Percentiles rank a stretch among this genome's conserved stretches.
Evolutionary conservation across 2,113 vertebrate species (phyloP).

Genomic region (Ptilonorhynchus violaceus): DNA sequence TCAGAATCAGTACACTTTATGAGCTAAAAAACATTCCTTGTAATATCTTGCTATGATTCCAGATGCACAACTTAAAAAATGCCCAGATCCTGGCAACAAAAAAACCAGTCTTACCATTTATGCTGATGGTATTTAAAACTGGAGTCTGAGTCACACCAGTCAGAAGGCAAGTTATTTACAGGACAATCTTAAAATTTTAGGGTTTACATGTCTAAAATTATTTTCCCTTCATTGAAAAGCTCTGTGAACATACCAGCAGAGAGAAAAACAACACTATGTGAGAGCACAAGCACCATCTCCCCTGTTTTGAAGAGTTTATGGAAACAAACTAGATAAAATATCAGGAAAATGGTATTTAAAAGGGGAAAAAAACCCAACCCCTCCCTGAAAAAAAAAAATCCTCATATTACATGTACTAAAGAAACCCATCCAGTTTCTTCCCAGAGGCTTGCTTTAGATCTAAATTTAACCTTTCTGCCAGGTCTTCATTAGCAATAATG

Average conservation of each 20-base stretch:
- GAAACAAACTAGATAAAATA: background rate
- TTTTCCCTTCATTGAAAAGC: background rate
- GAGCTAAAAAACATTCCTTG: background rate
- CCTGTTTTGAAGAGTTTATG: background rate
- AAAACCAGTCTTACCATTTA: background rate
- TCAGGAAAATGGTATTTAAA: background rate
- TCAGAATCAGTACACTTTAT: background rate
- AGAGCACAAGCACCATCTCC: background rate
- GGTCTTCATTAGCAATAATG: constrained; percentile 13
- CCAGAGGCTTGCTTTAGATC: background rate
- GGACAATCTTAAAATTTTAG: background rate
- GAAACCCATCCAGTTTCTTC: background rate
- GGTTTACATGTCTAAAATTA: background rate
- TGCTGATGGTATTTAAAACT: background rate
- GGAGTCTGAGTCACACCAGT: background rate
- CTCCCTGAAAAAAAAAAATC: accelerated
- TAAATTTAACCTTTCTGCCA: background rate
- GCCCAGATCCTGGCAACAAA: background rate
- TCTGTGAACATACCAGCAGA: background rate
- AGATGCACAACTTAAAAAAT: background rate
- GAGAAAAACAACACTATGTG: background rate
- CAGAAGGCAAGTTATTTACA: background rate
- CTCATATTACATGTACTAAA: background rate
- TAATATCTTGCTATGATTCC: background rate
- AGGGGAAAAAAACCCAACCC: background rate